A percentile compares a stretch with the other conserved stretches of the same genome.
Conservation (phyloP, 2,113 vertebrate species). For the Spermophilus dauricus region DNA sequence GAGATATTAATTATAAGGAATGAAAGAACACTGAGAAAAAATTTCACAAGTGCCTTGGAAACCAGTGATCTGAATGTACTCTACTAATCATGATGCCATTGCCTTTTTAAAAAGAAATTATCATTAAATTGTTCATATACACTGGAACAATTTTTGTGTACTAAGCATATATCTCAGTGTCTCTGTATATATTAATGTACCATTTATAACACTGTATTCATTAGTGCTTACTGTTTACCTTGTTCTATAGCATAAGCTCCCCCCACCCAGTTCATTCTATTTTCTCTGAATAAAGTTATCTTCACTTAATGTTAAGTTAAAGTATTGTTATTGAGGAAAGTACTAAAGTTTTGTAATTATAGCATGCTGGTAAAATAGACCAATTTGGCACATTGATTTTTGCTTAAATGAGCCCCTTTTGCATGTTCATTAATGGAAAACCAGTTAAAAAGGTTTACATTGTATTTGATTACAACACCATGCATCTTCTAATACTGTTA, state of each 20-base stretch:
- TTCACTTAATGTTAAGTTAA: not conserved
- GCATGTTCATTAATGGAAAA: not conserved
- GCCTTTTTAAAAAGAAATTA: not conserved
- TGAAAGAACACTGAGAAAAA: not conserved
- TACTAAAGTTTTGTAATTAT: not conserved
- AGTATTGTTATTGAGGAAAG: not conserved
- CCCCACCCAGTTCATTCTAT: not conserved
- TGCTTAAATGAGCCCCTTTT: not conserved
- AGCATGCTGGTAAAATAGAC: not conserved
- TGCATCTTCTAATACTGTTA: not conserved
- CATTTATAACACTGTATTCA: not conserved
- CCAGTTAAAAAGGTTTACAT: not conserved
- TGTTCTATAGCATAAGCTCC: not conserved
- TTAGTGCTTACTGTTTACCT: not conserved
- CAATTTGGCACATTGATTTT: constrained; percentile 37
- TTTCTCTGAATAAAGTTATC: not conserved
- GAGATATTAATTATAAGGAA: not conserved
- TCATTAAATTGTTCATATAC: not conserved
- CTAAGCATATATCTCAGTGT: not conserved
- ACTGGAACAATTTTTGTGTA: not conserved
- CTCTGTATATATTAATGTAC: not conserved
- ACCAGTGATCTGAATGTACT: not conserved
- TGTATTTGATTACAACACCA: not conserved
- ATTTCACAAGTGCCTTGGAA: not conserved
- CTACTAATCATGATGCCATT: not conserved